Conservation (phyloP, 2,797 vertebrate genomes). For the Bovichtus diacanthus region DNA sequence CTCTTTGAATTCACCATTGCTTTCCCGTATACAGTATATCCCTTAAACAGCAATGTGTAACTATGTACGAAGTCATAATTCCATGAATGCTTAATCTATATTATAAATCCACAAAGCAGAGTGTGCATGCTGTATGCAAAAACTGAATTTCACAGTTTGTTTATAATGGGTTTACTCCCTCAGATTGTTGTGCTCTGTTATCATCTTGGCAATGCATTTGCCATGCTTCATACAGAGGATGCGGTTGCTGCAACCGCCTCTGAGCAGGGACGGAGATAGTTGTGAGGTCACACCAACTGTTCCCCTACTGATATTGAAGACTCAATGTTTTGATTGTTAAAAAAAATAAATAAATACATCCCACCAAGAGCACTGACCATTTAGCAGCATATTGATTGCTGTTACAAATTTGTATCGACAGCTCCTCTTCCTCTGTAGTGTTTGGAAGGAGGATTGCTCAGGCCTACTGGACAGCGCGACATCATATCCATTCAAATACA, state of each 20-base stretch:
- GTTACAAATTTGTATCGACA: not conserved
- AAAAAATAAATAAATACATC: too few species aligned
- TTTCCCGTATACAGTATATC: not conserved
- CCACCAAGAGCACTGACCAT: too few species aligned
- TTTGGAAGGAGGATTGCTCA: not conserved
- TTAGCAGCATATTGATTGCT: not conserved
- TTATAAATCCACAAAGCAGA: not conserved
- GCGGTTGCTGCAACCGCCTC: not conserved
- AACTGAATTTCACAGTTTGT: constrained; percentile 12
- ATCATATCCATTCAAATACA: constrained; percentile 1
- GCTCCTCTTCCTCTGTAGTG: constrained; percentile 2
- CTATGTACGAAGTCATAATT: not conserved
- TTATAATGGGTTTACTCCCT: constrained; percentile 14
- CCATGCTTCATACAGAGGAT: constrained; percentile 1
- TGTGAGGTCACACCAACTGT: not conserved
- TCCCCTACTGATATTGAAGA: not conserved
- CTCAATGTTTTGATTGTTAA: not conserved
- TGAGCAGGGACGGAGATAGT: not conserved
- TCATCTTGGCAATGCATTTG: not conserved
- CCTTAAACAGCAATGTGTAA: not conserved
- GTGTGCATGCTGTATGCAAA: not conserved
- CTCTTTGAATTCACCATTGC: not conserved
- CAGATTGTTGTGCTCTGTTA: not conserved
- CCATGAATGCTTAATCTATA: not conserved
- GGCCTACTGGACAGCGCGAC: not conserved